Conservation (phyloP, 2,113 vertebrate species). For the Antigone vipio region DNA sequence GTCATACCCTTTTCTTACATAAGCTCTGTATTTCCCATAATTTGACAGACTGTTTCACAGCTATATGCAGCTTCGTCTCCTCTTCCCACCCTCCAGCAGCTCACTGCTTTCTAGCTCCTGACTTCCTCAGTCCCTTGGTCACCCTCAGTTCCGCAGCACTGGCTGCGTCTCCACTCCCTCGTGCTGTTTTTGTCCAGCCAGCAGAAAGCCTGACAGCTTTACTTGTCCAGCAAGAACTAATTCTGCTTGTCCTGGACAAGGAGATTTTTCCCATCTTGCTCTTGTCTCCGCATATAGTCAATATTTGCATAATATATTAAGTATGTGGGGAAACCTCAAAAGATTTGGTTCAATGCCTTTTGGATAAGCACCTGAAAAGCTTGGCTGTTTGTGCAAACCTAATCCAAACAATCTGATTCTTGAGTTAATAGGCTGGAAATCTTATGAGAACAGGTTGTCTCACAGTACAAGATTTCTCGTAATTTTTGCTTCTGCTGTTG, state of each 20-base stretch:
- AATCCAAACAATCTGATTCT: constrained; percentile 56
- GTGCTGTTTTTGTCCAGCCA: not conserved
- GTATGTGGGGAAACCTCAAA: constrained; percentile 15
- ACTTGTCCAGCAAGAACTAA: not conserved
- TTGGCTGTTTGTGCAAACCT: constrained; percentile 39
- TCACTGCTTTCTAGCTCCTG: not conserved
- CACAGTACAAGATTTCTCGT: not conserved
- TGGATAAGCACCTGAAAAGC: constrained; percentile 50
- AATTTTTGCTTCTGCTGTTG: constrained; percentile 5
- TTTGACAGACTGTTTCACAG: not conserved
- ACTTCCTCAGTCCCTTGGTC: not conserved
- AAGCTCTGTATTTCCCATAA: not conserved
- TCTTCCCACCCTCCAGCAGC: not conserved
- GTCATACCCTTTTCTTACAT: not conserved
- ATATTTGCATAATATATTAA: constrained; percentile 48
- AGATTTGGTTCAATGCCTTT: constrained; percentile 47
- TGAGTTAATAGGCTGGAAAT: constrained; percentile 61
- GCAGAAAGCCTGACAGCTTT: not conserved
- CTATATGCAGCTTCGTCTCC: not conserved
- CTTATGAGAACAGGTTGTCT: constrained; percentile 41
- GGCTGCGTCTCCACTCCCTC: not conserved
- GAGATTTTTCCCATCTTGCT: not conserved
- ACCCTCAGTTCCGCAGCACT: not conserved
- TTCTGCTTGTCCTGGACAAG: not conserved
- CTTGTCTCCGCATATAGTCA: not conserved